phyloP scores from a whole-genome alignment of 2,888 invertebrate genomes.

The Plusia festucae region DNA sequence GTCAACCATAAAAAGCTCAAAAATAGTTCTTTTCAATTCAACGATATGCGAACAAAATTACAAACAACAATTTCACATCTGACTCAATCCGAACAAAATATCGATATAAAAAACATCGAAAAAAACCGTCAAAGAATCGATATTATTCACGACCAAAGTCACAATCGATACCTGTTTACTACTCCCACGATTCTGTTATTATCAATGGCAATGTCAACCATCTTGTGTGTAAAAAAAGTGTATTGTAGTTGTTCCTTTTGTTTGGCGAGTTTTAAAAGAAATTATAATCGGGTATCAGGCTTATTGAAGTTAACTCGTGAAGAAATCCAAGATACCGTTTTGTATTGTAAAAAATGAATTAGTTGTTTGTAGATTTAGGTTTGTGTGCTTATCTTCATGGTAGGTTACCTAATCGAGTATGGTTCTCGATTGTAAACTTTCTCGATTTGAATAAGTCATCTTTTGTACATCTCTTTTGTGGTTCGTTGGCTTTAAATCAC shows the following conservation, averaged over 20 bases:
- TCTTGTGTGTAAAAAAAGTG: constrained; percentile 57
- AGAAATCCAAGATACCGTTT: constrained; percentile 65
- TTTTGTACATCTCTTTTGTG: not conserved
- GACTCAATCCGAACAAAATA: constrained; percentile 54
- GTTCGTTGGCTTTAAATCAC: not conserved
- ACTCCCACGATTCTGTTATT: constrained; percentile 70
- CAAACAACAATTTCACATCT: constrained; percentile 54
- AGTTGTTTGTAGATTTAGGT: constrained; percentile 12
- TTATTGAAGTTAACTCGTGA: constrained; percentile 70
- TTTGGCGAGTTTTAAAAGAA: constrained; percentile 72
- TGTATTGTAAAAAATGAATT: constrained; percentile 41
- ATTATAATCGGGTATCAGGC: constrained; percentile 70
- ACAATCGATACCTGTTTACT: constrained; percentile 69
- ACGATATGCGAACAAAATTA: constrained; percentile 21
- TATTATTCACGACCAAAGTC: constrained; percentile 61
- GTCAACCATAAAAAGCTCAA: not conserved
- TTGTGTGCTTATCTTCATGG: constrained; percentile 11
- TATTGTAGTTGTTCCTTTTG: constrained; percentile 66
- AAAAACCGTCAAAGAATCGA: constrained; percentile 59
- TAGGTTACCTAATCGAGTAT: not conserved
- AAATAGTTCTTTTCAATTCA: not conserved
- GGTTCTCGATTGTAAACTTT: not conserved
- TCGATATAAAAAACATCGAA: constrained; percentile 34
- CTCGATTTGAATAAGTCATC: not conserved
- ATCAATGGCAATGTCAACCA: constrained; percentile 71